Evolutionary conservation across 1,140 invertebrate species (phyloP).

Genomic region (Drosophila prosaltans): DNA sequence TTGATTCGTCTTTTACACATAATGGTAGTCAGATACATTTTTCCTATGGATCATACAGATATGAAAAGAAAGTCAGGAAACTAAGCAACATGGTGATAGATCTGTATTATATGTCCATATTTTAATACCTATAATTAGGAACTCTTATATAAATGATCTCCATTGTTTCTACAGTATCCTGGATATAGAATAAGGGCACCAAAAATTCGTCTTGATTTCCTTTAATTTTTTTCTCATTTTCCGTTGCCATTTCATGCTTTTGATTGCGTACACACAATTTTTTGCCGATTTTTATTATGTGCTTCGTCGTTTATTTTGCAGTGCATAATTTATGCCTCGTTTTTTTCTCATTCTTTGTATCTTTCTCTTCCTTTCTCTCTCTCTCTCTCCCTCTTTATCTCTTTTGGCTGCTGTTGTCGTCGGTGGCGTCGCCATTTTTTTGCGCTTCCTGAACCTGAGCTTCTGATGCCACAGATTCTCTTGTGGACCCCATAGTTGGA

Average conservation of each 20-base stretch:
- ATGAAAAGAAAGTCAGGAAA: not conserved
- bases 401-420: constrained; percentile 26
- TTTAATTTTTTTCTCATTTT: constrained; percentile 26
- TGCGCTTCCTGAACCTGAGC: constrained; percentile 60
- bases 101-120: not conserved
- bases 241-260: constrained; percentile 58
- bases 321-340: constrained; percentile 74
- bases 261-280: constrained; percentile 73
- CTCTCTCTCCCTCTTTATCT: constrained; percentile 17
- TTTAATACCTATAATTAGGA: too few relatives aligned
- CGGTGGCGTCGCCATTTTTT: constrained; percentile 73
- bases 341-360: constrained; percentile 2
- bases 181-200: constrained; percentile 17
- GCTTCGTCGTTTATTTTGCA: constrained; percentile 74
- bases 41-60: not conserved
- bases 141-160: too few relatives aligned
- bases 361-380: constrained; percentile 15
- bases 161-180: not conserved
- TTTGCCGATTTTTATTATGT: constrained; percentile 74
- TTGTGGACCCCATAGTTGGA: constrained; percentile 33
- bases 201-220: constrained; percentile 6
- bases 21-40: not conserved
- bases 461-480: constrained; percentile 23
- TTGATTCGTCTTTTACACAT: not conserved
- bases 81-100: too few relatives aligned